phyloP scores from a whole-genome alignment of 2,888 invertebrate genomes.

The Phytoseiulus persimilis region DNA sequence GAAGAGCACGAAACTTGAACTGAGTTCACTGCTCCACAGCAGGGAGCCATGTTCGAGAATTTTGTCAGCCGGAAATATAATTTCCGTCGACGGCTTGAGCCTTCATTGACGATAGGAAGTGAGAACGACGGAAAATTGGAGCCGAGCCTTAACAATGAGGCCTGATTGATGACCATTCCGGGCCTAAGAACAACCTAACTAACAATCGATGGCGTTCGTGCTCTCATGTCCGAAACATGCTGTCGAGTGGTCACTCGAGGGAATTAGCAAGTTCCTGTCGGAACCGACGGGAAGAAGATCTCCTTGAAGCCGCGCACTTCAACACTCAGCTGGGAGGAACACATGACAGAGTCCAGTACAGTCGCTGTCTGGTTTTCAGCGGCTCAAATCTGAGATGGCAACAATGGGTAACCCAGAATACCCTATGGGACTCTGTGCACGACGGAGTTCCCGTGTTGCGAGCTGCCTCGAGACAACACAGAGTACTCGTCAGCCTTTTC shows the following conservation, averaged over 20 bases:
- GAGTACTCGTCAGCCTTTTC: neutral
- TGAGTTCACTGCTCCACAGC: too few relatives aligned
- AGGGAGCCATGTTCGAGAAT: too few relatives aligned
- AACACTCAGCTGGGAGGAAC: neutral
- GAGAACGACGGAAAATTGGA: neutral
- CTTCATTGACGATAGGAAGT: too few relatives aligned
- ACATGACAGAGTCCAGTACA: neutral
- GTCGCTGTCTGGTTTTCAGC: neutral
- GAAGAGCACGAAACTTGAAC: too few relatives aligned
- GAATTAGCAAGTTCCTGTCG: too few relatives aligned
- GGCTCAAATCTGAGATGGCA: neutral
- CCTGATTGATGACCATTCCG: neutral
- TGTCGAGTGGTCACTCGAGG: too few relatives aligned
- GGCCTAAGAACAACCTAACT: neutral
- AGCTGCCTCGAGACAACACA: neutral
- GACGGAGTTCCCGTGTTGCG: neutral
- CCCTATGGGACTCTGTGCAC: neutral
- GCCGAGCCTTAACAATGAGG: neutral
- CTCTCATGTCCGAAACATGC: too few relatives aligned
- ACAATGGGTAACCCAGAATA: neutral
- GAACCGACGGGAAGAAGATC: too few relatives aligned
- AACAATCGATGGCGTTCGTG: too few relatives aligned
- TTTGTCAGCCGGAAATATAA: too few relatives aligned
- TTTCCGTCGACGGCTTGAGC: neutral
- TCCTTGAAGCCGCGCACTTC: neutral